Percentiles rank a stretch among this genome's conserved stretches.
Conservation (phyloP, 2,113 vertebrate species). For the Ammodytes marinus region DNA sequence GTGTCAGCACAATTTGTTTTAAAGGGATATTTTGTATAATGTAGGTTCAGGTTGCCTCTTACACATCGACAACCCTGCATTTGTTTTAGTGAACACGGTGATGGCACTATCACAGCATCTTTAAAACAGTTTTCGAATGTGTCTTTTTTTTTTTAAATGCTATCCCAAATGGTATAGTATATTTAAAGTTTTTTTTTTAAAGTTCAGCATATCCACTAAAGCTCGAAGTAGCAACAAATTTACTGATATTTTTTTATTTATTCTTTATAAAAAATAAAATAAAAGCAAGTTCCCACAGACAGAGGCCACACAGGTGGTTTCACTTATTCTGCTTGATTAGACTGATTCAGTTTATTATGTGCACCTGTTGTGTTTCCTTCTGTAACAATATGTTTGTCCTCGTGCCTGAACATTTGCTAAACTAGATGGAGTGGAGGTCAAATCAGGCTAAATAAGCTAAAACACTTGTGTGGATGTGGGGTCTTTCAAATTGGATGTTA, state of each 20-base stretch:
- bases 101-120: constrained; percentile 1
- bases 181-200: too few relatives aligned
- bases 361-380: neutral
- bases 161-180: neutral
- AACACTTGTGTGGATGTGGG: neutral
- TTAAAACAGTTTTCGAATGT: neutral
- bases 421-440: neutral
- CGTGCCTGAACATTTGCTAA: neutral
- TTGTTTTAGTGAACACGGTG: constrained; percentile 13
- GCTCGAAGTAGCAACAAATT: neutral
- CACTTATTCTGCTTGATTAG: neutral
- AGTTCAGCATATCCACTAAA: too few relatives aligned
- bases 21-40: constrained; percentile 25
- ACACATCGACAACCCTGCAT: constrained; percentile 7
- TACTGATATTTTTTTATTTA: neutral
- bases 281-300: neutral
- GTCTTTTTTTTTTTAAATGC: neutral
- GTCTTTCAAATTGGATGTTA: neutral
- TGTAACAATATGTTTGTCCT: too few relatives aligned
- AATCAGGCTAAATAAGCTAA: neutral
- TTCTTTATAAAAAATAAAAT: neutral
- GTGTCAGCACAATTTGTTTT: constrained; percentile 47
- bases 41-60: constrained; percentile 29
- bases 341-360: neutral
- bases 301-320: neutral